These are phyloP conservation scores for Coptodon bakossiorum DNA, from an alignment of 2,113 vertebrate genomes.

Conservation along the genomic window DNA sequence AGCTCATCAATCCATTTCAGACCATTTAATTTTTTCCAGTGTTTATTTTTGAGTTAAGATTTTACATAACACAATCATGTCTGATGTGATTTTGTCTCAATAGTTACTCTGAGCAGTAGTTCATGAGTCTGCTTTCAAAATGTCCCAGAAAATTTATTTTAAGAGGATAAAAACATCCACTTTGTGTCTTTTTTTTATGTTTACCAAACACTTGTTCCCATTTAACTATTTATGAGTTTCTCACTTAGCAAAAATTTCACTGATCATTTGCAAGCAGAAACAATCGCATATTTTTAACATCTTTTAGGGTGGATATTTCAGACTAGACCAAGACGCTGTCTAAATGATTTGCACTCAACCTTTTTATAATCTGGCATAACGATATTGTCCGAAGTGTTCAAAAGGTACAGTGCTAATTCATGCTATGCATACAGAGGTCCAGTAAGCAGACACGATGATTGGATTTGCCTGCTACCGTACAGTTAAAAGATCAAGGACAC, in stretches of 20 bases:
- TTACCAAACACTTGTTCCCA: background rate
- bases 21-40: background rate
- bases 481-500: background rate
- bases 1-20: conserved; percentile 8
- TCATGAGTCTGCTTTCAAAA: background rate
- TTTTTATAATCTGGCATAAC: background rate
- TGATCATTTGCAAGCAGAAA: background rate
- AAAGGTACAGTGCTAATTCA: background rate
- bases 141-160: background rate
- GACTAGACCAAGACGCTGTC: background rate
- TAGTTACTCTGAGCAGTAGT: background rate
- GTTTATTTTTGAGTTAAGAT: background rate
- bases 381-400: background rate
- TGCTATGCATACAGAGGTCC: background rate
- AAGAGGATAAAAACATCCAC: background rate
- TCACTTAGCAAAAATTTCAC: background rate
- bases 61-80: background rate
- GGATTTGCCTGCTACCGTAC: background rate
- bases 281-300: background rate
- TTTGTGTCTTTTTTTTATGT: background rate
- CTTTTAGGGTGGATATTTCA: background rate
- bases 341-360: background rate
- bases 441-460: background rate
- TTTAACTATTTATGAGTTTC: background rate
- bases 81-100: background rate